phyloP scores from a whole-genome alignment of 1,140 invertebrate genomes.

The Callitettix versicolor region DNA sequence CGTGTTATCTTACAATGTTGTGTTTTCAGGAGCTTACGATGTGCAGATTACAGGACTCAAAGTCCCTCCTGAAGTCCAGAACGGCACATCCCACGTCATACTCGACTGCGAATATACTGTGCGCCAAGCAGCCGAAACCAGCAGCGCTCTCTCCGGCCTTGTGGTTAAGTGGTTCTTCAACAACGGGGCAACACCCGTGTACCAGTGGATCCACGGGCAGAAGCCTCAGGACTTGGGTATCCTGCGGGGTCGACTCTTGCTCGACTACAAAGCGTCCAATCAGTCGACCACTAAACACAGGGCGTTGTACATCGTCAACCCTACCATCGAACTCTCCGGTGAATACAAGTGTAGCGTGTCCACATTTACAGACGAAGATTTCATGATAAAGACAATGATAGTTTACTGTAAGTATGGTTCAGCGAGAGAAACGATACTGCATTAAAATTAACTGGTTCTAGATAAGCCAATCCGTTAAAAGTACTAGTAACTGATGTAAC shows the following conservation, averaged over 20 bases:
- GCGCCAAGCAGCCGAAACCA: constrained; percentile 38
- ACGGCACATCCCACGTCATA: constrained; percentile 49
- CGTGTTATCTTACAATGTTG: too few relatives aligned
- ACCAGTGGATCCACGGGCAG: constrained; percentile 58
- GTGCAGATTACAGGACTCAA: constrained; percentile 51
- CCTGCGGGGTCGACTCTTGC: constrained; percentile 53
- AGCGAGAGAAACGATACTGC: too few relatives aligned
- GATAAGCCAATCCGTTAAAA: too few relatives aligned
- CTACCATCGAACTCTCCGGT: constrained; percentile 60
- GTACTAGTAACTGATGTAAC: too few relatives aligned
- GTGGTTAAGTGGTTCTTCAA: constrained; percentile 73
- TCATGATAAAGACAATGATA: constrained; percentile 54
- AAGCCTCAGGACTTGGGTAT: constrained; percentile 32
- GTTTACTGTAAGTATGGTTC: constrained; percentile 63
- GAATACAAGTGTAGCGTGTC: constrained; percentile 67
- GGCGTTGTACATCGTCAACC: constrained; percentile 60
- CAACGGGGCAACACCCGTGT: constrained; percentile 50
- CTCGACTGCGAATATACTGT: constrained; percentile 65
- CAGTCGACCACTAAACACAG: constrained; percentile 54
- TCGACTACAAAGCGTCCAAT: constrained; percentile 54
- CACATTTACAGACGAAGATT: constrained; percentile 57
- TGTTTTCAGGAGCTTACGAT: constrained; percentile 36
- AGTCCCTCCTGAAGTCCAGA: constrained; percentile 55
- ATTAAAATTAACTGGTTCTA: too few relatives aligned
- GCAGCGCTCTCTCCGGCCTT: constrained; percentile 39